Conservation (phyloP, 2,797 vertebrate genomes). For the Tauraco hartlaubi region DNA sequence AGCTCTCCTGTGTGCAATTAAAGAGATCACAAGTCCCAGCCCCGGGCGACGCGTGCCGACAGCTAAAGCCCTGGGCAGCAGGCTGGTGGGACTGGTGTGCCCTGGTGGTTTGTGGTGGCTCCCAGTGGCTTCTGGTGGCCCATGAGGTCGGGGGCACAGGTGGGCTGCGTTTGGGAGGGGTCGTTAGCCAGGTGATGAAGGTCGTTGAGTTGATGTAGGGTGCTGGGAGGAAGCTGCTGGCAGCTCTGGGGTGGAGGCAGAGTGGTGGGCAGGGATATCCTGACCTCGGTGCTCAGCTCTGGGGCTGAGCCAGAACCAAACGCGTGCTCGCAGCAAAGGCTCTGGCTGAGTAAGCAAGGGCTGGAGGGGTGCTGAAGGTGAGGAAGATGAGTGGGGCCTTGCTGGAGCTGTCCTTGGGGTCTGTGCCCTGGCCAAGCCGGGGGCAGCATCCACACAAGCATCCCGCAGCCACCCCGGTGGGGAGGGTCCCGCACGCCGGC, state of each 20-base stretch:
- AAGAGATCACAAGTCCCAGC: background rate
- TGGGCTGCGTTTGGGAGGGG: background rate
- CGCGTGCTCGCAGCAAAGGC: fast-evolving
- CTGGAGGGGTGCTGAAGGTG: background rate
- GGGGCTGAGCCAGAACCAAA: background rate
- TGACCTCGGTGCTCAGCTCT: background rate
- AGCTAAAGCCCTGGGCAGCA: background rate
- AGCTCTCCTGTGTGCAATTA: conserved; percentile 58
- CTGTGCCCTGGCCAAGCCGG: background rate
- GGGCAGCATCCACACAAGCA: background rate
- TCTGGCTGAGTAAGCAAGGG: background rate
- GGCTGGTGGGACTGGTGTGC: background rate
- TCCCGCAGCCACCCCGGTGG: fast-evolving
- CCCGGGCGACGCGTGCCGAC: background rate
- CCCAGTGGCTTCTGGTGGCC: background rate
- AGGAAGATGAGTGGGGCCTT: background rate
- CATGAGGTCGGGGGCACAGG: fast-evolving
- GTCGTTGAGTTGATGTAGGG: fast-evolving
- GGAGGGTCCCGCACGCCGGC: fast-evolving
- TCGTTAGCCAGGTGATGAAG: background rate
- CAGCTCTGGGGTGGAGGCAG: background rate
- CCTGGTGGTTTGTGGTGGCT: background rate
- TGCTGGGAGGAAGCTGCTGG: background rate
- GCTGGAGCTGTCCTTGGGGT: background rate
- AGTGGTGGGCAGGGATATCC: background rate